phyloP scores from a whole-genome alignment of 2,113 vertebrate genomes.

The Apus apus region DNA sequence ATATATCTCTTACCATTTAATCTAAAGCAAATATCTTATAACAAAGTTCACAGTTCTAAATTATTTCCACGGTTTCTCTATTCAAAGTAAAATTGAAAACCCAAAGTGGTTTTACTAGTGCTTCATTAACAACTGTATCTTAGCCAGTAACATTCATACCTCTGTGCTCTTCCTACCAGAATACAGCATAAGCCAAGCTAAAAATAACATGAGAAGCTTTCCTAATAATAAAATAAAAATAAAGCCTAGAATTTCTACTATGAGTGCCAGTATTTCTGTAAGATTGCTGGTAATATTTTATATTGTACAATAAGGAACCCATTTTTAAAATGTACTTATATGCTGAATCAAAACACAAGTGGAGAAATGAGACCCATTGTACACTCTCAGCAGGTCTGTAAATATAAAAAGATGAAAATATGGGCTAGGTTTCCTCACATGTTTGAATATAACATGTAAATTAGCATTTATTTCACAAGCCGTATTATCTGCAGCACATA shows the following conservation, averaged over 20 bases:
- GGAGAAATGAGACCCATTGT: neutral
- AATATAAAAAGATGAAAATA: conserved; percentile 30
- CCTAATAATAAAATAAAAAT: neutral
- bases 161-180: neutral
- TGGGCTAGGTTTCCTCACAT: conserved; percentile 7
- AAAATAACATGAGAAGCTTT: neutral
- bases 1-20: neutral
- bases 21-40: neutral
- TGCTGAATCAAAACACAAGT: conserved; percentile 15
- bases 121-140: neutral
- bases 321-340: conserved; percentile 14
- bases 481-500: neutral
- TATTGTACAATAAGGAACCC: conserved; percentile 6
- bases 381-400: neutral
- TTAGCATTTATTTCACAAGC: conserved; percentile 36
- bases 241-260: neutral
- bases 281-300: neutral
- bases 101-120: neutral
- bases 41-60: neutral
- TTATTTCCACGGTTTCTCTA: neutral
- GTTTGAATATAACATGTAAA: conserved; percentile 6
- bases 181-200: neutral
- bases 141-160: neutral
- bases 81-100: neutral
- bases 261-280: neutral